Conservation (phyloP, 2,797 vertebrate species). For the Gallirallus australis region DNA sequence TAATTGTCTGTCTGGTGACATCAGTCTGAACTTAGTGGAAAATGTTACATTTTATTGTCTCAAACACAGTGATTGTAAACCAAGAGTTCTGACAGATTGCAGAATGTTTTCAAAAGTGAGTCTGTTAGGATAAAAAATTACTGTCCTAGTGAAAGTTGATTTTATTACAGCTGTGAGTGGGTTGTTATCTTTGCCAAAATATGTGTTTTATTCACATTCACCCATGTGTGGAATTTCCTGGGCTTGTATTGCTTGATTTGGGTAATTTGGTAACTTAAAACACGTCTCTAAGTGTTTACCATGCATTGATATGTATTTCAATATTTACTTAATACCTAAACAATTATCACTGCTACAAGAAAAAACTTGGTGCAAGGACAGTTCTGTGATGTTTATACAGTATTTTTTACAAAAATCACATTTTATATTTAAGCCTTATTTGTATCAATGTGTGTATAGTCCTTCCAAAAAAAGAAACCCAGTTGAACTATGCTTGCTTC, state of each 20-base stretch:
- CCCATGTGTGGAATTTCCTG: background rate
- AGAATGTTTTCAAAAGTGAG: background rate
- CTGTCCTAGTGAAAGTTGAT: rapidly evolving
- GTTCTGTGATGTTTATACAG: background rate
- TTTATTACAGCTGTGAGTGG: background rate
- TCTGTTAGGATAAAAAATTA: background rate
- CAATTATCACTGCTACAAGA: background rate
- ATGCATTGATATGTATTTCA: background rate
- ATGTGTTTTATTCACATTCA: background rate
- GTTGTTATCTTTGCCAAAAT: background rate
- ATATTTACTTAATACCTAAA: background rate
- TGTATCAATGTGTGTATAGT: background rate
- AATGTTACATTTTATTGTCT: background rate
- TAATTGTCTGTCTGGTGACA: background rate
- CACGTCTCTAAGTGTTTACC: background rate
- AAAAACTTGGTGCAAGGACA: background rate
- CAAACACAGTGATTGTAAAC: background rate
- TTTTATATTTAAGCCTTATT: background rate
- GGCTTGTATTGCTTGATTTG: background rate
- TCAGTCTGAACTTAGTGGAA: background rate
- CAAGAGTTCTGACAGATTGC: background rate
- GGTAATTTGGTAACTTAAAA: background rate
- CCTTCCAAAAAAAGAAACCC: background rate
- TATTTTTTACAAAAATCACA: background rate
- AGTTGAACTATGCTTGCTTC: background rate